Evolutionary conservation across 2,888 invertebrate genomes (phyloP).

Genomic region (Operophtera brumata): DNA sequence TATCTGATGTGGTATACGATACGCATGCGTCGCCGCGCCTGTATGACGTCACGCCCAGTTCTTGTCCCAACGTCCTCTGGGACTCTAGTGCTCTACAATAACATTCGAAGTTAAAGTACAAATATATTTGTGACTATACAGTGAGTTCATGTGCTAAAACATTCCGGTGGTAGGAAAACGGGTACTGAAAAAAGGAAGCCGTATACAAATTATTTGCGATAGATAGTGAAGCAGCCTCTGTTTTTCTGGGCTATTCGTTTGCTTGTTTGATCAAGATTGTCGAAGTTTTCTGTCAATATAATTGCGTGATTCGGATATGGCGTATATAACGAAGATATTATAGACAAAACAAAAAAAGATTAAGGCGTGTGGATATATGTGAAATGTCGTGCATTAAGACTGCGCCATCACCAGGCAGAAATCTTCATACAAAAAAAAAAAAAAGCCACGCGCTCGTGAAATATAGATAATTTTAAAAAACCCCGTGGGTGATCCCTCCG

Average conservation of each 20-base stretch:
- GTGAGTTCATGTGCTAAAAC: not conserved
- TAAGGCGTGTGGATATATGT: no score
- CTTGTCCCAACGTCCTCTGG: conserved; percentile 50
- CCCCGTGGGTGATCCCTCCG: no score
- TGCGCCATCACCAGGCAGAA: no score
- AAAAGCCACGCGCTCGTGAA: no score
- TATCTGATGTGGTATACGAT: conserved; percentile 40
- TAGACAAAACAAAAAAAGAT: no score
- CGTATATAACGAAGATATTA: no score
- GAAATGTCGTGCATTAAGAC: no score
- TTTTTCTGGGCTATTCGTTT: conserved; percentile 15
- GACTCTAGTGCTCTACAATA: conserved; percentile 43
- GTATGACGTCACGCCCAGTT: conserved; percentile 68
- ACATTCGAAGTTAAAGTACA: conserved; percentile 21
- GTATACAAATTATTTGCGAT: not conserved
- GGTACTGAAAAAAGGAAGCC: not conserved
- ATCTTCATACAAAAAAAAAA: no score
- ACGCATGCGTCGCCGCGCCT: conserved; percentile 73
- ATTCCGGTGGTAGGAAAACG: not conserved
- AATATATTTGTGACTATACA: conserved; percentile 14
- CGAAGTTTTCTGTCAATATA: not conserved
- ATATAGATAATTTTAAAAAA: no score
- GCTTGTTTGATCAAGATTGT: not conserved
- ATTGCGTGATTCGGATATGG: not conserved
- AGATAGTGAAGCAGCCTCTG: conserved; percentile 8